Percentiles rank a stretch among this genome's conserved stretches.
Evolutionary conservation across 2,888 invertebrate genomes (phyloP).

Genomic region (Philereme transversata): DNA sequence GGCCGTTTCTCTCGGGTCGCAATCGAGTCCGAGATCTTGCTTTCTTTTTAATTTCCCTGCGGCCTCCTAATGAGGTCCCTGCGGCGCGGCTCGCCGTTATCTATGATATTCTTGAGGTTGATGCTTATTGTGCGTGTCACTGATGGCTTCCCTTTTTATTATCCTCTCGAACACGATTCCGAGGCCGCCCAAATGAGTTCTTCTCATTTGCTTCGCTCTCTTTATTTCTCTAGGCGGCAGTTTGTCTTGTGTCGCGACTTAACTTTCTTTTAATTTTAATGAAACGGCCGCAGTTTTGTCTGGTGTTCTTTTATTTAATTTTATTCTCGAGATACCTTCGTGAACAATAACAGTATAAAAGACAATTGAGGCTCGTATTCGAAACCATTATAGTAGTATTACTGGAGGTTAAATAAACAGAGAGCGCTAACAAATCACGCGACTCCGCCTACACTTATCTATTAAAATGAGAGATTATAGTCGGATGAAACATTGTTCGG

Average conservation of each 20-base stretch:
- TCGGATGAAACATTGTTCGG: slow-evolving; percentile 62
- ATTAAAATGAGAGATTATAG: slow-evolving; percentile 83
- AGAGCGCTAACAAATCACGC: slow-evolving; percentile 71
- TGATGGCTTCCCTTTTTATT: slow-evolving; percentile 84
- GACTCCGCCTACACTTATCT: slow-evolving; percentile 81
- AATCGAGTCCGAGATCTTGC: slow-evolving; percentile 83
- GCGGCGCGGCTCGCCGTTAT: slow-evolving; percentile 76
- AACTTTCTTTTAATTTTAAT: slow-evolving; percentile 76
- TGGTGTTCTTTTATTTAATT: slow-evolving; percentile 56
- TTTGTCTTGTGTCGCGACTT: slow-evolving; percentile 79
- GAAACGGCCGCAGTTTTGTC: slow-evolving; percentile 57
- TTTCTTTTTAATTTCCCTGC: slow-evolving; percentile 85
- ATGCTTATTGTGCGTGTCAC: slow-evolving; percentile 85
- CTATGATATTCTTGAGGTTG: slow-evolving; percentile 85
- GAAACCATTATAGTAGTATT: slow-evolving; percentile 29
- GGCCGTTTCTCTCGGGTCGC: slow-evolving; percentile 75
- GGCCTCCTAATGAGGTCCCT: slow-evolving; percentile 83
- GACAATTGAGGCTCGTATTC: slow-evolving; percentile 32
- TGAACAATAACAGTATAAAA: slow-evolving; percentile 34
- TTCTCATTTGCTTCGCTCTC: slow-evolving; percentile 81
- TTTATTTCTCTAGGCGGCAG: slow-evolving; percentile 82
- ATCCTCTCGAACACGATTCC: slow-evolving; percentile 84
- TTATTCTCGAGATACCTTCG: slow-evolving; percentile 43
- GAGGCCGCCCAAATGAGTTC: slow-evolving; percentile 80
- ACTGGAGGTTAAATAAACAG: slow-evolving; percentile 44